A percentile compares a stretch with the other conserved stretches of the same genome.
Conservation (phyloP, 1,140 invertebrate species). For the Drosophila neocordata region DNA sequence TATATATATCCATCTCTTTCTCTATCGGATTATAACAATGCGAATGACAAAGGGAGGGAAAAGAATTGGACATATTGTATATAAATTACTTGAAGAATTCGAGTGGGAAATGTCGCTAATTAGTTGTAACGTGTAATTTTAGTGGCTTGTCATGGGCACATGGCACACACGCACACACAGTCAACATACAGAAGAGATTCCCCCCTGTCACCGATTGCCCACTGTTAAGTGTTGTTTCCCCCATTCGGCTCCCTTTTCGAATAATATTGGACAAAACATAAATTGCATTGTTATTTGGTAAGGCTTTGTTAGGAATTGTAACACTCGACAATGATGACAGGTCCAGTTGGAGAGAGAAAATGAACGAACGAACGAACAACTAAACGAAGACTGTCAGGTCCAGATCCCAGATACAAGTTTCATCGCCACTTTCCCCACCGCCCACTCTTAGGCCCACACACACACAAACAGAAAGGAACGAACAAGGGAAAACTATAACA, state of each 20-base stretch:
- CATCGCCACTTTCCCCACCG: neutral
- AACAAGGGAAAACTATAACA: conserved; percentile 67
- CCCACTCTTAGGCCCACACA: conserved; percentile 20
- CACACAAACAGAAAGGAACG: conserved; percentile 17
- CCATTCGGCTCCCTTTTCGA: neutral
- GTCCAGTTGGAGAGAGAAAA: conserved; percentile 31
- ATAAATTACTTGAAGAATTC: conserved; percentile 46
- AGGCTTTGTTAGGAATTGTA: conserved; percentile 25
- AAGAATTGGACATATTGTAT: conserved; percentile 52
- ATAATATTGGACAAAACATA: conserved; percentile 26
- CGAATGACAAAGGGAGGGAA: conserved; percentile 15
- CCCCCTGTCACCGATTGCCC: neutral
- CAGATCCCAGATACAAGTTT: conserved; percentile 24
- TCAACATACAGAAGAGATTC: neutral
- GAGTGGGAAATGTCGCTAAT: conserved; percentile 57
- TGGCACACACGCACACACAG: conserved; percentile 9
- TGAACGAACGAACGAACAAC: too few relatives aligned
- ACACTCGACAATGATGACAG: conserved; percentile 57
- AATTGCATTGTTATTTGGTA: conserved; percentile 46
- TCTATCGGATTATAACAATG: neutral
- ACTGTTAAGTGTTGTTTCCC: too few relatives aligned
- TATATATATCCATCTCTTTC: neutral
- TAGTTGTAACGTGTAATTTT: conserved; percentile 75
- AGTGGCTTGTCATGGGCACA: conserved; percentile 51
- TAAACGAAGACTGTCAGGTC: conserved; percentile 51